Percentiles rank a stretch among this genome's conserved stretches.
phyloP scores from a whole-genome alignment of 2,113 vertebrate genomes.

The Herpailurus yagouaroundi region DNA sequence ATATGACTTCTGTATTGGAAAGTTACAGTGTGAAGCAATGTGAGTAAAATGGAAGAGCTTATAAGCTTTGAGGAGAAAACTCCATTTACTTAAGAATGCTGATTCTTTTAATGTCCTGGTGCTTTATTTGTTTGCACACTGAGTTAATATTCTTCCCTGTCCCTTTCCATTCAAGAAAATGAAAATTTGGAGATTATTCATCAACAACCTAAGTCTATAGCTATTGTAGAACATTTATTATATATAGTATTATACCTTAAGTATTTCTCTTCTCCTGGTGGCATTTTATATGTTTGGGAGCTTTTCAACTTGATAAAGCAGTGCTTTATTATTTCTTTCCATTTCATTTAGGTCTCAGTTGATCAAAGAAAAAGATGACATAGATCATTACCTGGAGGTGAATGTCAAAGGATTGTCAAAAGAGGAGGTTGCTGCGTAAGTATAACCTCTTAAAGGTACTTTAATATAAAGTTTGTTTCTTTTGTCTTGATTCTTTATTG shows the following conservation, averaged over 20 bases:
- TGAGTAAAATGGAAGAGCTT: neutral
- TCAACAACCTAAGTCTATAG: conserved; percentile 56
- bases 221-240: neutral
- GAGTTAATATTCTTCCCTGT: neutral
- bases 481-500: conserved; percentile 85
- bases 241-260: conserved; percentile 59
- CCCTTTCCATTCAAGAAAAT: conserved; percentile 62
- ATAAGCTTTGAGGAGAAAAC: neutral
- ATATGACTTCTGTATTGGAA: neutral
- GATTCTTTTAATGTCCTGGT: neutral
- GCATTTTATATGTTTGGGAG: conserved; percentile 78
- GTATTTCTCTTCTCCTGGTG: conserved; percentile 72
- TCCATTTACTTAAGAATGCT: neutral
- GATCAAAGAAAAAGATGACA: conserved; percentile 89
- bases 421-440: conserved; percentile 89
- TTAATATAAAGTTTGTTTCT: conserved; percentile 85
- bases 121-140: neutral
- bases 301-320: conserved; percentile 74
- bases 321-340: conserved; percentile 83
- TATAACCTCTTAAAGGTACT: conserved; percentile 82
- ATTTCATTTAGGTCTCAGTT: conserved; percentile 87
- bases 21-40: neutral
- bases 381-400: conserved; percentile 86
- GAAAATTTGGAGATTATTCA: conserved; percentile 61
- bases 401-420: conserved; percentile 90